Percentiles rank a stretch among this genome's conserved stretches.
phyloP scores from a whole-genome alignment of 2,888 invertebrate genomes.

The Campaea margaritaria region DNA sequence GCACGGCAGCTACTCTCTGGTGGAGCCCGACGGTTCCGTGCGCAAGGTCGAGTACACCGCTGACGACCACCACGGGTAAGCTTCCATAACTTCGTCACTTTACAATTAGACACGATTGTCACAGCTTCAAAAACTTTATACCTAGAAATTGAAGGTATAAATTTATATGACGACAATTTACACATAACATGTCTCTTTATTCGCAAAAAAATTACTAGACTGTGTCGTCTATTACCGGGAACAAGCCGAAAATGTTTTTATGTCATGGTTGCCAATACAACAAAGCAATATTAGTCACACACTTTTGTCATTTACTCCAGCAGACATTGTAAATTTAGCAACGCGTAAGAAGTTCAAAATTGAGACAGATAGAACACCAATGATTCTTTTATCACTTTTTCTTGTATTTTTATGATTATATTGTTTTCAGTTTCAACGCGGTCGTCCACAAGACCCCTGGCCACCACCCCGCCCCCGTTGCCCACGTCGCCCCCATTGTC shows the following conservation, averaged over 20 bases:
- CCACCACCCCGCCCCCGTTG: conserved; percentile 73
- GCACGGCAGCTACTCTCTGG: conserved; percentile 87
- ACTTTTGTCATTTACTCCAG: conserved; percentile 8
- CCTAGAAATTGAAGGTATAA: conserved; percentile 17
- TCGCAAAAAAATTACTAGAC: conserved; percentile 5
- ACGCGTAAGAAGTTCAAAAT: not conserved
- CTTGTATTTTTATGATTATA: conserved; percentile 2
- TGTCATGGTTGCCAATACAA: conserved; percentile 20
- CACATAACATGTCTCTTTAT: not conserved
- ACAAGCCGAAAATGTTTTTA: conserved; percentile 11
- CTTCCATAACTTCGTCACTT: conserved; percentile 4
- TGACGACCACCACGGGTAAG: conserved; percentile 86
- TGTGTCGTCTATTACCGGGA: conserved; percentile 11
- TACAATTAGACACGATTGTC: conserved; percentile 11
- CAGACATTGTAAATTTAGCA: conserved; percentile 14
- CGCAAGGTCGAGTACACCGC: conserved; percentile 87
- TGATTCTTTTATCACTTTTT: not conserved
- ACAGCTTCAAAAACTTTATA: conserved; percentile 10
- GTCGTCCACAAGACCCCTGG: conserved; percentile 82
- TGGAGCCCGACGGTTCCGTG: conserved; percentile 87
- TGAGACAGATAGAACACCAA: not conserved
- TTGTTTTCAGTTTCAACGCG: conserved; percentile 78
- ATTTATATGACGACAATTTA: conserved; percentile 20
- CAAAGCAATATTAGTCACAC: conserved; percentile 21
- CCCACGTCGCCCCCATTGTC: conserved; percentile 66